Evolutionary conservation across 2,888 invertebrate genomes (phyloP).

Genomic region (Pardosa pseudoannulata): DNA sequence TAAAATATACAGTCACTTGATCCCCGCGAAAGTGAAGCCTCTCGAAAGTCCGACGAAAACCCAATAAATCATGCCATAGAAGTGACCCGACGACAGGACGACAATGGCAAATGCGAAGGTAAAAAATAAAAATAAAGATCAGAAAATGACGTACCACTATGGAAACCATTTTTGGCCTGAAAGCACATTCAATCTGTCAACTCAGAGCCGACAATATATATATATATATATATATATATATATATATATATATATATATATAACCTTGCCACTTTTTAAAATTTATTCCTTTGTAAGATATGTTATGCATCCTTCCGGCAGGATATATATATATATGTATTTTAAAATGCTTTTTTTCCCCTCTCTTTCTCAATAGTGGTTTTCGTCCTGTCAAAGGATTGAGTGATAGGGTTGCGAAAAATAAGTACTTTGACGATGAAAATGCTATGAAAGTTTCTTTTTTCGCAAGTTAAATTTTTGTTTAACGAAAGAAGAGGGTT

Average conservation of each 20-base stretch:
- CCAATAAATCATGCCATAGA: constrained; percentile 42
- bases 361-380: constrained; percentile 14
- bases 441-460: neutral
- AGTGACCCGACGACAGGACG: constrained; percentile 20
- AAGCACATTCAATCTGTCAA: constrained; percentile 39
- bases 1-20: constrained; percentile 1
- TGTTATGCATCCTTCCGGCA: constrained; percentile 11
- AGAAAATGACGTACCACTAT: constrained; percentile 16
- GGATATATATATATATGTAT: neutral
- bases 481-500: neutral
- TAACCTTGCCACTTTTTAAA: neutral
- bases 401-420: constrained; percentile 46
- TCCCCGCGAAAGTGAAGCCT: constrained; percentile 33
- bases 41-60: constrained; percentile 26
- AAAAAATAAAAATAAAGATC: constrained; percentile 1
- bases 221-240: constrained; percentile 4
- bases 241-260: neutral
- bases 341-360: neutral
- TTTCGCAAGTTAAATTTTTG: neutral
- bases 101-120: neutral
- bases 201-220: constrained; percentile 24
- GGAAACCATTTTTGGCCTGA: constrained; percentile 53
- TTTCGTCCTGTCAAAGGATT: constrained; percentile 33
- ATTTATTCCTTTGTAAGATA: neutral
- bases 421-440: constrained; percentile 14